Conservation (phyloP, 2,888 invertebrate genomes). For the Ephialtes manifestator region DNA sequence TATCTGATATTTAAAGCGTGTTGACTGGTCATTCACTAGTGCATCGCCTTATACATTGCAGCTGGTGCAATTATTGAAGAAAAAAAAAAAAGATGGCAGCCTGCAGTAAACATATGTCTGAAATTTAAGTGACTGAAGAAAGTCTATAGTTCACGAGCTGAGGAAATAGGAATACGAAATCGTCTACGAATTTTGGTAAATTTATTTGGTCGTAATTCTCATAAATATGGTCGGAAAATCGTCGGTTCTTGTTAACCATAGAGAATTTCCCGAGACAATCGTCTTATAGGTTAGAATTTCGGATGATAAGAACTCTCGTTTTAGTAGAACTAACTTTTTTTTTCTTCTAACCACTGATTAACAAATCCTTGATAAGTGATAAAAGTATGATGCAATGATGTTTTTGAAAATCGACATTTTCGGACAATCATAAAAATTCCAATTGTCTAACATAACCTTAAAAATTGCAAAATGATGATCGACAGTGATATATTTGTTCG, state of each 20-base stretch:
- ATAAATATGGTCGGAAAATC: neutral
- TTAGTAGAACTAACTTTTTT: slow-evolving; percentile 1
- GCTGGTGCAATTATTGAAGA: neutral
- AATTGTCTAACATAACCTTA: slow-evolving; percentile 26
- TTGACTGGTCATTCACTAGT: slow-evolving; percentile 38
- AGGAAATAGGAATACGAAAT: slow-evolving; percentile 9
- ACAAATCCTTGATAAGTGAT: neutral
- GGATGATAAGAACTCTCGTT: slow-evolving; percentile 13
- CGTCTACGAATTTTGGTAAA: slow-evolving; percentile 38
- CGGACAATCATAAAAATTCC: neutral
- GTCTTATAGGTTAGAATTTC: slow-evolving; percentile 55
- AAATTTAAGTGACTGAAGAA: slow-evolving; percentile 35
- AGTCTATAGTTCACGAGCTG: slow-evolving; percentile 2
- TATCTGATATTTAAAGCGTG: neutral
- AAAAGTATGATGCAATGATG: slow-evolving; percentile 4
- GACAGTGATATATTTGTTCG: neutral
- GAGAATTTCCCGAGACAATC: neutral
- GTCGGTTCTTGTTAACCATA: neutral
- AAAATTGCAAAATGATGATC: neutral
- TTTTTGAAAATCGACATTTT: neutral
- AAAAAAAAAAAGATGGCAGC: slow-evolving; percentile 66
- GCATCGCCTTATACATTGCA: neutral
- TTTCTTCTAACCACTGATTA: slow-evolving; percentile 15
- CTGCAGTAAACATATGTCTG: slow-evolving; percentile 67
- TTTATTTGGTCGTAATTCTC: neutral